phyloP scores from a whole-genome alignment of 2,888 invertebrate genomes.

The Drosophila nigricruria region DNA sequence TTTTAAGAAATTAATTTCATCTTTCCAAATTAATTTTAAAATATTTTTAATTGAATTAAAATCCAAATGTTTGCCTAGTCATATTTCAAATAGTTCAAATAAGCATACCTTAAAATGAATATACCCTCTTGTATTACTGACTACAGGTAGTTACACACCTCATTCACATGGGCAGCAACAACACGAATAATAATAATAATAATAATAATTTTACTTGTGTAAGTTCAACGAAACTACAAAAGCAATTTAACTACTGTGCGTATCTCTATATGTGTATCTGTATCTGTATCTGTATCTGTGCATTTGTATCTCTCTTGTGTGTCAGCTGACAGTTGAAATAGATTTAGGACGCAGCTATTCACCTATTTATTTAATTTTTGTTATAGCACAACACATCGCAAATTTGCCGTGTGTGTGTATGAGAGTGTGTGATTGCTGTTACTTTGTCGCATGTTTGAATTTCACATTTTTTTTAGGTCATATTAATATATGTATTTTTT shows the following conservation, averaged over 20 bases:
- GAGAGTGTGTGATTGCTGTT: conserved; percentile 33
- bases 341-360: conserved; percentile 63
- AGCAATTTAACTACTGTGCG: conserved; percentile 32
- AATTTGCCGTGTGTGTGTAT: conserved; percentile 15
- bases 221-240: conserved; percentile 45
- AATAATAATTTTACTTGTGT: conserved; percentile 45
- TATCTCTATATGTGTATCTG: conserved; percentile 20
- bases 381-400: conserved; percentile 32
- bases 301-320: conserved; percentile 4
- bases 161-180: conserved; percentile 1
- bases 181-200: conserved; percentile 31
- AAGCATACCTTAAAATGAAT: background rate
- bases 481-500: conserved; percentile 29
- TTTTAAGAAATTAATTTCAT: background rate
- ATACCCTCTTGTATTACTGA: conserved; percentile 4
- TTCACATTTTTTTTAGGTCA: conserved; percentile 62
- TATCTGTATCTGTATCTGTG: conserved; percentile 12
- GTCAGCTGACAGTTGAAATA: conserved; percentile 40
- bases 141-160: conserved; percentile 2
- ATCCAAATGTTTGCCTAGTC: background rate
- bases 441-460: conserved; percentile 65
- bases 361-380: conserved; percentile 74
- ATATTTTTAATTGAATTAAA: background rate
- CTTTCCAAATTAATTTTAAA: background rate
- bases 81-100: background rate